These are phyloP conservation scores for Halcyon badia DNA, from an alignment of 2,797 vertebrate genomes.

Conservation along the genomic window DNA sequence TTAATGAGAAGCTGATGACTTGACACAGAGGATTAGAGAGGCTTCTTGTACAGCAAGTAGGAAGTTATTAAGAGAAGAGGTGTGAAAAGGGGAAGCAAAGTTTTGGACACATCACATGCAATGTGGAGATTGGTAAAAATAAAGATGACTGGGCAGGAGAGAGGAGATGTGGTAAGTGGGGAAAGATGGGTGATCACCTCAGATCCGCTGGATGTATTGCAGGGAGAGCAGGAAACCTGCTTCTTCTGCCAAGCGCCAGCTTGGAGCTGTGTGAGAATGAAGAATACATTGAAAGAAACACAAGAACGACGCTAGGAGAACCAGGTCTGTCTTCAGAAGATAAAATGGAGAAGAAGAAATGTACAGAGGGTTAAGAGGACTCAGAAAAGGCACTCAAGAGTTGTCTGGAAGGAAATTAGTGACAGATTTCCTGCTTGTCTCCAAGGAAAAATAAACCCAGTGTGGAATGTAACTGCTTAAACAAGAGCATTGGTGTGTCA, in stretches of 20 bases:
- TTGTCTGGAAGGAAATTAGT: constrained; percentile 20
- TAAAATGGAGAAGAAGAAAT: background rate
- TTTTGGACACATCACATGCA: background rate
- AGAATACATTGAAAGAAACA: background rate
- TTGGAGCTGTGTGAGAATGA: background rate
- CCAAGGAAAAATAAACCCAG: constrained; percentile 11
- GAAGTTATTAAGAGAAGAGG: background rate
- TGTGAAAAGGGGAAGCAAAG: background rate
- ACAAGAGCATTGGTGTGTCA: background rate
- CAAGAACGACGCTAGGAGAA: background rate
- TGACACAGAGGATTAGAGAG: background rate
- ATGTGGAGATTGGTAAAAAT: background rate
- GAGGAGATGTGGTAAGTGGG: background rate
- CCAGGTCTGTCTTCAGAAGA: background rate
- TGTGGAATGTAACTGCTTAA: constrained; percentile 1
- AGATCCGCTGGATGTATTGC: background rate
- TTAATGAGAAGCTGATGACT: constrained; percentile 13
- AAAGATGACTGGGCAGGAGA: background rate
- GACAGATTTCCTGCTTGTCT: constrained; percentile 47
- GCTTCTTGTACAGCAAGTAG: background rate
- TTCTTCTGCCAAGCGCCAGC: background rate
- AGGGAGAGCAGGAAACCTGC: background rate
- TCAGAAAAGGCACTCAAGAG: background rate
- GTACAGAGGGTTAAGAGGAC: background rate
- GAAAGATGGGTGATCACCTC: background rate